Percentiles rank a stretch among this genome's conserved stretches.
These are phyloP conservation scores for Brachyistius frenatus DNA, from an alignment of 2,113 vertebrate genomes.

Conservation along the genomic window DNA sequence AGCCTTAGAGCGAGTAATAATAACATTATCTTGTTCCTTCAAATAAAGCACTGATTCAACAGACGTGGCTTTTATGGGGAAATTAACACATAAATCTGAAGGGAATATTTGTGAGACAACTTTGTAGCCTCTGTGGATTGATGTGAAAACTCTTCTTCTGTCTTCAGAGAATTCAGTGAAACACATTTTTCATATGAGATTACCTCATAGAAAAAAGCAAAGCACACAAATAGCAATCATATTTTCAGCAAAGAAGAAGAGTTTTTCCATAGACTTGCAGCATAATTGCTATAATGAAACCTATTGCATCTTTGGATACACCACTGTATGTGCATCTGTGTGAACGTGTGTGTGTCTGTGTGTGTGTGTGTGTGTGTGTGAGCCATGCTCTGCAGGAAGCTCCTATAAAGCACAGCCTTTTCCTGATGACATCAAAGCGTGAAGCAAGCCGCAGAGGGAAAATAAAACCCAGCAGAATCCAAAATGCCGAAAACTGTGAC, in stretches of 20 bases:
- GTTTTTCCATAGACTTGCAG: slow-evolving; percentile 22
- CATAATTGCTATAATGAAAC: slow-evolving; percentile 14
- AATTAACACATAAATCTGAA: too few relatives aligned
- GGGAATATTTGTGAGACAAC: not conserved
- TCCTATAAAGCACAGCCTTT: slow-evolving; percentile 51
- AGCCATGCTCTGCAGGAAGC: slow-evolving; percentile 75
- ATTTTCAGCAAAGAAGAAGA: not conserved
- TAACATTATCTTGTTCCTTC: too few relatives aligned
- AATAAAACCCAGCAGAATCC: slow-evolving; percentile 56
- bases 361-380: slow-evolving; percentile 47
- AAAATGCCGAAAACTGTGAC: slow-evolving; percentile 47
- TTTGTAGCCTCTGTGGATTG: not conserved
- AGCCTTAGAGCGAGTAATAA: too few relatives aligned
- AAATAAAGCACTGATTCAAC: not conserved
- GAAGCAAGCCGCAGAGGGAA: slow-evolving; percentile 57
- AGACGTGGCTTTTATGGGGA: not conserved
- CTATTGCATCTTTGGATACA: slow-evolving; percentile 28
- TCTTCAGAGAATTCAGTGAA: slow-evolving; percentile 7
- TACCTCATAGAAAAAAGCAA: slow-evolving; percentile 25
- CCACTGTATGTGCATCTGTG: slow-evolving; percentile 10
- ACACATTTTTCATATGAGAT: slow-evolving; percentile 23
- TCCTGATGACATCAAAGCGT: slow-evolving; percentile 62
- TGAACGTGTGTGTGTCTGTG: slow-evolving; percentile 24
- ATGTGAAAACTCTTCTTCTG: not conserved
- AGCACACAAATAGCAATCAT: slow-evolving; percentile 44